These are phyloP conservation scores for Cardiocondyla obscurior DNA, from an alignment of 1,140 invertebrate species.

Conservation along the genomic window DNA sequence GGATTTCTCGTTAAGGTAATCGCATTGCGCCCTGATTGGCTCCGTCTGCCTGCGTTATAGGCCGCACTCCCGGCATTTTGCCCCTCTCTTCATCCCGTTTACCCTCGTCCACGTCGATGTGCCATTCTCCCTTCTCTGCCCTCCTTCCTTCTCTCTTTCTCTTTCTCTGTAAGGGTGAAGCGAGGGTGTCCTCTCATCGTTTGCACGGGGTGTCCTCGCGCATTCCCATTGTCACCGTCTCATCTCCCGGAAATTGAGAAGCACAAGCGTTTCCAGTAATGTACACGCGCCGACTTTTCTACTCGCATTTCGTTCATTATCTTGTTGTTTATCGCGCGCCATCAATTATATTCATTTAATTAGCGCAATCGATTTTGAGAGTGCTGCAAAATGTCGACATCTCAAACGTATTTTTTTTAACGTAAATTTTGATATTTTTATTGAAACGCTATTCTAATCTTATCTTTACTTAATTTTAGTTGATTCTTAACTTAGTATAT, in stretches of 20 bases:
- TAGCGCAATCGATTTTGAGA: not conserved
- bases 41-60: constrained; percentile 79
- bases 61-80: constrained; percentile 66
- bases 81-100: constrained; percentile 24
- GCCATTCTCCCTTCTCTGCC: not conserved
- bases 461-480: not conserved
- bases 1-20: constrained; percentile 84
- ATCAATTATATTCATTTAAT: not conserved
- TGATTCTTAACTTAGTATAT: not conserved
- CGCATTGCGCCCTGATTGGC: constrained; percentile 83
- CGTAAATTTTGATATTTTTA: not conserved
- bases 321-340: not conserved
- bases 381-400: not conserved
- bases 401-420: not conserved
- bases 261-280: constrained; percentile 20
- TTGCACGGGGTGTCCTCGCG: constrained; percentile 9
- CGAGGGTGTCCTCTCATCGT: constrained; percentile 24
- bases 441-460: not conserved
- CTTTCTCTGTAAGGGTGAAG: not conserved
- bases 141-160: not conserved
- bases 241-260: constrained; percentile 34
- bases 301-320: not conserved
- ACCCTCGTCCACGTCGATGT: not conserved
- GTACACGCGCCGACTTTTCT: not conserved
- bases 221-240: constrained; percentile 20